Conservation (phyloP, 2,888 invertebrate genomes). For the Maniola hyperantus region DNA sequence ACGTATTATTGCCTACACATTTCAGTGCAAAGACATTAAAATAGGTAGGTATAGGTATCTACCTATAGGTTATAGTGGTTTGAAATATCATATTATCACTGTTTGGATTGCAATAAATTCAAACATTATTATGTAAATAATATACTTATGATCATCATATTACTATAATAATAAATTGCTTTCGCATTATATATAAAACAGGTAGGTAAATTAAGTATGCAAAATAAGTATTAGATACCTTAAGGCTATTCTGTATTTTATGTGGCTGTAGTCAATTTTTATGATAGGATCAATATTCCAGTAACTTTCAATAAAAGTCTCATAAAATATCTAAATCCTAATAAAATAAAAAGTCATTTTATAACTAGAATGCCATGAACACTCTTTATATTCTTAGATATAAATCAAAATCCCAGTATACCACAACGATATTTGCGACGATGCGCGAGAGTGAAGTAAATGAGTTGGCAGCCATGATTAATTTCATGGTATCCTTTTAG, state of each 20-base stretch:
- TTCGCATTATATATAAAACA: neutral
- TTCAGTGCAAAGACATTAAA: too few relatives aligned
- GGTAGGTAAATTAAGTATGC: slow-evolving; percentile 5
- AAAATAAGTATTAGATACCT: neutral
- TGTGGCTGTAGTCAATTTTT: neutral
- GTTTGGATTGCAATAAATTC: too few relatives aligned
- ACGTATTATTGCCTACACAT: too few relatives aligned
- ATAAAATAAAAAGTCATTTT: neutral
- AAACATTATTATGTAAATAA: too few relatives aligned
- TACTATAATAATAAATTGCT: neutral
- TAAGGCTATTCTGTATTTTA: neutral
- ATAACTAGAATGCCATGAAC: neutral
- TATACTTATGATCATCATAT: neutral
- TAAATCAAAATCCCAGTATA: too few relatives aligned
- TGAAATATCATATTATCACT: too few relatives aligned
- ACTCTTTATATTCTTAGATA: neutral
- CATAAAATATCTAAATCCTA: neutral
- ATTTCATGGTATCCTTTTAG: too few relatives aligned
- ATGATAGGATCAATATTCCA: slow-evolving; percentile 7
- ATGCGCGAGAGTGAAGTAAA: too few relatives aligned
- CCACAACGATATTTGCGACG: too few relatives aligned
- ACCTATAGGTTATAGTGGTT: too few relatives aligned
- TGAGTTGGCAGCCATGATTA: too few relatives aligned
- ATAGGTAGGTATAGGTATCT: neutral
- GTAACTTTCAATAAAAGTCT: neutral